A percentile compares a stretch with the other conserved stretches of the same genome.
Evolutionary conservation across 2,113 vertebrate species (phyloP).

Genomic region (Carettochelys insculpta): DNA sequence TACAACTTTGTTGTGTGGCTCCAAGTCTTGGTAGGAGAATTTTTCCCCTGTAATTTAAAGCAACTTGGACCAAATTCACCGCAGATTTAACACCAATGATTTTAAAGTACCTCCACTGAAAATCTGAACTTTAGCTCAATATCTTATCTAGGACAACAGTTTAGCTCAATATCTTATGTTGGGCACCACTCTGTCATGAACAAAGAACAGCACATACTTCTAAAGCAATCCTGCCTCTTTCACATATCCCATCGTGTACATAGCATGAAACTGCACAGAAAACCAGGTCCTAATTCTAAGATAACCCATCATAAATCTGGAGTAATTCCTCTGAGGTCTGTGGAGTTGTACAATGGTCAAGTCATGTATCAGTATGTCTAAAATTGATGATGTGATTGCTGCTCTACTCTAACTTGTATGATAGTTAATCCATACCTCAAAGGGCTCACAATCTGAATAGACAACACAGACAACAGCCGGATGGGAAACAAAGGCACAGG

Average conservation of each 20-base stretch:
- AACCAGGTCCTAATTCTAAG: neutral
- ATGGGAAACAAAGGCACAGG: neutral
- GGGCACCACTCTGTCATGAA: neutral
- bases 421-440: neutral
- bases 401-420: neutral
- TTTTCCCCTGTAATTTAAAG: neutral
- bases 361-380: too few relatives aligned
- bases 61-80: neutral
- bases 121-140: neutral
- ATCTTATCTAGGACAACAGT: slow-evolving; percentile 10
- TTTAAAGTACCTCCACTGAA: neutral
- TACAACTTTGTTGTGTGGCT: neutral
- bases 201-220: neutral
- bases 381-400: neutral
- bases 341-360: neutral
- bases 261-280: neutral
- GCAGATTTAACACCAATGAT: slow-evolving; percentile 4
- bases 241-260: fast-evolving
- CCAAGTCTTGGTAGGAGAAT: neutral
- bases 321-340: neutral
- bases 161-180: slow-evolving; percentile 3
- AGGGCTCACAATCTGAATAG: neutral
- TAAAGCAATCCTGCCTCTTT: neutral
- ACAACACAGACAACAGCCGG: neutral
- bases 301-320: neutral